Evolutionary conservation across 2,888 invertebrate species (phyloP), one percentile per base, ranked within the genome.

Genomic region (Listrodromus nycthemerus): DNA sequence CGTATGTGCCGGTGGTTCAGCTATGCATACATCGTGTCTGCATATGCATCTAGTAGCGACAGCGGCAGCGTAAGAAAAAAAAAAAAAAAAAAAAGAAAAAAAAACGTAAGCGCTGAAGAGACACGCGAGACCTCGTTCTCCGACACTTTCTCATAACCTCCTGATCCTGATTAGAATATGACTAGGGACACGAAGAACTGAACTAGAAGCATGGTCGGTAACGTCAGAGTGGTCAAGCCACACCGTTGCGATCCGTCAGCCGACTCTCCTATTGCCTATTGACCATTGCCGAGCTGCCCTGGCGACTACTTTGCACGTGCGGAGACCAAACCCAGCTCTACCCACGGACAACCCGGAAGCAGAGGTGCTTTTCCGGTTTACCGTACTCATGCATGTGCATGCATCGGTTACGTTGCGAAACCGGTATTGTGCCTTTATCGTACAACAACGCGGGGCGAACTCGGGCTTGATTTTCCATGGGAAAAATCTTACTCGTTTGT

Each of bases 91-190:
- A 58, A 69, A 74, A 84, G 66, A 67, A 45, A 41, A 37, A 82
- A 58, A 69, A 74, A 84, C 66, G 83, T 86, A 82, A 73, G 86
- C 82, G 41, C 66, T 86, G 87, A 82, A 84, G 86, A 89, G 88
- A 89, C 89, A 89, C 87, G 87, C 90, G 92, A 90, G 90, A 92
- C 88, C 90, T 84, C 75, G 87, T 78, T 85, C 87, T 81, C 80
- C 84, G 87, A 89, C 88, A 86, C 90, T 91, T 93, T 93, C 93
- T 91, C 93, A 93, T 91, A 93, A 92, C 92, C 92, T 92, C 90
- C 92, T 92, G 92, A 92, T 92, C 93, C 93, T 90, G 93, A 93
- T 93, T 93, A 92, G 92, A 93, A 93, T 93, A 92, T 88, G 90
- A 89, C 84, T 85, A 80, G 87, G 84, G 84, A 65, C 71, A 50